phyloP scores from a whole-genome alignment of 2,888 invertebrate species.

The Mythimna loreyi region DNA sequence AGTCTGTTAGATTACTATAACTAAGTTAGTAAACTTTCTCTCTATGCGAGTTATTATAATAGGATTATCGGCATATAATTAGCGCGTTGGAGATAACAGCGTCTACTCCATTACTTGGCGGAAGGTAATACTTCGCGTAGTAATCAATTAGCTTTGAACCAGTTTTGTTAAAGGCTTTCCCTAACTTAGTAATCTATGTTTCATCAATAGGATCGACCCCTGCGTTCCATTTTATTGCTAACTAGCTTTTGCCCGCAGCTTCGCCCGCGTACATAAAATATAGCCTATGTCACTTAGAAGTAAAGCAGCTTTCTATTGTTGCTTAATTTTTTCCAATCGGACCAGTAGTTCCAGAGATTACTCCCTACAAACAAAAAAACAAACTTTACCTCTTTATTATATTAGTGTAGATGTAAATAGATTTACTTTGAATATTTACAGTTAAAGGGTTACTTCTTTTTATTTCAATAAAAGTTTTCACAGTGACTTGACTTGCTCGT shows the following conservation, averaged over 20 bases:
- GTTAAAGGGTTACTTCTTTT: not conserved
- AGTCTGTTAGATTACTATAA: conserved; percentile 40
- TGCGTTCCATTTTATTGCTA: not conserved
- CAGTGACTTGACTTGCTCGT: not conserved
- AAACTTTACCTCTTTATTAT: too few relatives aligned
- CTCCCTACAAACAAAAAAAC: too few relatives aligned
- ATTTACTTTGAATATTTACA: too few relatives aligned
- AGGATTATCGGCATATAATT: conserved; percentile 53
- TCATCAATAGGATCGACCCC: not conserved
- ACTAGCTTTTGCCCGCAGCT: too few relatives aligned
- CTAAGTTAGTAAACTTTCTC: conserved; percentile 36
- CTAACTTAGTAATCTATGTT: not conserved
- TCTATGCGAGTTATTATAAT: conserved; percentile 27
- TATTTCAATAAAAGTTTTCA: not conserved
- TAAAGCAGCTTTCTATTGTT: too few relatives aligned
- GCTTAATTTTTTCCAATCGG: too few relatives aligned
- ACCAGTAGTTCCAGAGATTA: too few relatives aligned
- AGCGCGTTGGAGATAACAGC: conserved; percentile 45
- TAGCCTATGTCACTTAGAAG: too few relatives aligned
- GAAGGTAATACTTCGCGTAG: conserved; percentile 22
- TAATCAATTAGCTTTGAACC: conserved; percentile 50
- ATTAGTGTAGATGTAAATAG: too few relatives aligned
- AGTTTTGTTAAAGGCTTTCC: conserved; percentile 27
- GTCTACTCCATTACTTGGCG: conserved; percentile 37
- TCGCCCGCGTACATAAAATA: too few relatives aligned